Evolutionary conservation across 2,113 vertebrate species (phyloP).

Genomic region (Cyprinodon tularosa): DNA sequence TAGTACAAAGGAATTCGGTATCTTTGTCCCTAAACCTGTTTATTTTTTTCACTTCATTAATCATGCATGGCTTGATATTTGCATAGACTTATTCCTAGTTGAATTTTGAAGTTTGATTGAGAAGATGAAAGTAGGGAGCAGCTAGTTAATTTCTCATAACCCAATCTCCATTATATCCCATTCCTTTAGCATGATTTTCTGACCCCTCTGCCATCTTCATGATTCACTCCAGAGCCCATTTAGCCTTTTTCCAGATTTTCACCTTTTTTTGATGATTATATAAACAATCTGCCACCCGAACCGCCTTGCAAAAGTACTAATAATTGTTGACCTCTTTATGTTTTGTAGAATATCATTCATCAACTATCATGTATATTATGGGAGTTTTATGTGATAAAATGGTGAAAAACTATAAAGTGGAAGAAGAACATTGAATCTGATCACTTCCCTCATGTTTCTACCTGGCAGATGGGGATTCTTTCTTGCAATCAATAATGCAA

Average conservation of each 20-base stretch:
- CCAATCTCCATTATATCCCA: slow-evolving; percentile 53
- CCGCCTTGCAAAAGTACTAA: neutral
- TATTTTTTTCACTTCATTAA: neutral
- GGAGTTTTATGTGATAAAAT: neutral
- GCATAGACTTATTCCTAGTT: neutral
- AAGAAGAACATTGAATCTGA: neutral
- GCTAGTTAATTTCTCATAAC: slow-evolving; percentile 42
- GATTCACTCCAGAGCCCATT: slow-evolving; percentile 22
- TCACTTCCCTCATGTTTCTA: no score
- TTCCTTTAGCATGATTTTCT: slow-evolving; percentile 53
- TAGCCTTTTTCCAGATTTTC: slow-evolving; percentile 23
- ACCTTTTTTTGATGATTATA: neutral
- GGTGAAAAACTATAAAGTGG: neutral
- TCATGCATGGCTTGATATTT: no score
- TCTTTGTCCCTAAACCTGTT: neutral
- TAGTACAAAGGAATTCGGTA: neutral
- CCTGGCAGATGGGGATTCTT: no score
- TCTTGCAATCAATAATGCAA: no score
- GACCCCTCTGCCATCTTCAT: slow-evolving; percentile 36
- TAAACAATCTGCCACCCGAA: neutral
- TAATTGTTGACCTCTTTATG: neutral
- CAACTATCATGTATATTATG: neutral
- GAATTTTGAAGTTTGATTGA: neutral
- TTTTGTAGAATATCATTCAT: neutral
- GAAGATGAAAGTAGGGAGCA: neutral